Base-by-base conservation (phyloP, 1,140 invertebrate species). In the Drosophila bocki region DNA sequence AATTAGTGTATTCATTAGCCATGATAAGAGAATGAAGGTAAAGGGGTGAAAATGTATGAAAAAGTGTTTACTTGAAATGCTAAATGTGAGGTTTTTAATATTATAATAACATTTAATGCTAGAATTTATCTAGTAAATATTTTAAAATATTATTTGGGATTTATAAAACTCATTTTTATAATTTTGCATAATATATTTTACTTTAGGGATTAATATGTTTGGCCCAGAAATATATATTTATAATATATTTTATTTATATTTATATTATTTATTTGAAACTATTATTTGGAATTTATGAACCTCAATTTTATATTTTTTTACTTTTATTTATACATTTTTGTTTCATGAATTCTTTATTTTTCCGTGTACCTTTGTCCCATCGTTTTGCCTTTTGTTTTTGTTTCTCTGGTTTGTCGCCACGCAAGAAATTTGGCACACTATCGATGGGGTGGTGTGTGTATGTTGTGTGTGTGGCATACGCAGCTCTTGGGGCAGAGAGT, bases 381-480 rank as follows among this genome's bases (percentile, higher is more conserved):
- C 44, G 45, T 47, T 80, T 80, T 74, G 72, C 54, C 42, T 45
- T 67, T 72, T 68, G 63, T 69, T 45, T 61, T 56, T 77, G 37
- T 70, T 59, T 72, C n/a, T 51, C 44, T 35, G 62, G 68, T 51
- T 72, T 72, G 70, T 72, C 68, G 69, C 69, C 67, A 72, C 67
- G 69, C 53, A 60, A 32, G 54, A 72, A 51, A 42, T 72, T 72
- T 59, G 71, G 65, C 63, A 75, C 67, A 68, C 61, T 60, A 77
- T 67, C 57, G 74, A 83, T 70, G 67, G 62, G 29, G 15, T n/a
- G 41, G 48, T 32, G 29, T 19, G n/a, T n/a, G 29, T 19, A 39
- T 39, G n/a, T 44, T 44, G 42, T 33, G 29, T 47, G 44, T 22
- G 26, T 33, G 51, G 51, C 7, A n/a, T 4, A 32, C 22, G 8